Conservation (phyloP, 1,140 invertebrate genomes). For the Cydia pomonella region DNA sequence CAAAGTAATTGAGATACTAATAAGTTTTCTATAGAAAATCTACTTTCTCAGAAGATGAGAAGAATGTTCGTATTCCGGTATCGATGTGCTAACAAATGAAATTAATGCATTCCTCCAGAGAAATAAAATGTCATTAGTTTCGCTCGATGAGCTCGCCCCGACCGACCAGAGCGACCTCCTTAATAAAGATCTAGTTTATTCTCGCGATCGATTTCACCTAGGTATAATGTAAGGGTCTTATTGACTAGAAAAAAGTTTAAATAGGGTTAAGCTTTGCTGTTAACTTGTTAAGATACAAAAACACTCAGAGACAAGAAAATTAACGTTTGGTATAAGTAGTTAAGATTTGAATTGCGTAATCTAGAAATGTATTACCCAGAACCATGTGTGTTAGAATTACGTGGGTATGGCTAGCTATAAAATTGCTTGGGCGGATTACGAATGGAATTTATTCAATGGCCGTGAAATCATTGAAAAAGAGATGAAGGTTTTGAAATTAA, state of each 20-base stretch:
- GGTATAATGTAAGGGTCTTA: slow-evolving; percentile 39
- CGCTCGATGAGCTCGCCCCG: slow-evolving; percentile 48
- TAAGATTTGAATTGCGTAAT: too few species aligned
- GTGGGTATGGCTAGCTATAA: too few species aligned
- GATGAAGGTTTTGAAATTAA: too few species aligned
- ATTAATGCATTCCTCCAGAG: slow-evolving; percentile 78
- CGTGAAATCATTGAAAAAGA: too few species aligned
- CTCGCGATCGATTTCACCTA: slow-evolving; percentile 30
- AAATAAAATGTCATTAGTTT: slow-evolving; percentile 79
- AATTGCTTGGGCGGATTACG: too few species aligned
- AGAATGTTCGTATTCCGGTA: slow-evolving; percentile 58
- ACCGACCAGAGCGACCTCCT: slow-evolving; percentile 35
- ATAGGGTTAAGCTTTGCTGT: too few species aligned
- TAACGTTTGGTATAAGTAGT: too few species aligned
- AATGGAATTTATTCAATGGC: too few species aligned
- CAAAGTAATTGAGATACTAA: slow-evolving; percentile 50
- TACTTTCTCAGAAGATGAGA: slow-evolving; percentile 58
- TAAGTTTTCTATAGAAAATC: slow-evolving; percentile 68
- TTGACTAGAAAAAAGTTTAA: neutral
- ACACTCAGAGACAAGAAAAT: too few species aligned
- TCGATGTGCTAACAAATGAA: slow-evolving; percentile 76
- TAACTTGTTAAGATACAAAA: too few species aligned
- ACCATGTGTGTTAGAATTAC: too few species aligned
- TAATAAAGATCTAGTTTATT: slow-evolving; percentile 46
- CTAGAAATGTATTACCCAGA: too few species aligned